Base-by-base conservation (phyloP, 1,140 invertebrate genomes). In the Nasonia longicornis region DNA sequence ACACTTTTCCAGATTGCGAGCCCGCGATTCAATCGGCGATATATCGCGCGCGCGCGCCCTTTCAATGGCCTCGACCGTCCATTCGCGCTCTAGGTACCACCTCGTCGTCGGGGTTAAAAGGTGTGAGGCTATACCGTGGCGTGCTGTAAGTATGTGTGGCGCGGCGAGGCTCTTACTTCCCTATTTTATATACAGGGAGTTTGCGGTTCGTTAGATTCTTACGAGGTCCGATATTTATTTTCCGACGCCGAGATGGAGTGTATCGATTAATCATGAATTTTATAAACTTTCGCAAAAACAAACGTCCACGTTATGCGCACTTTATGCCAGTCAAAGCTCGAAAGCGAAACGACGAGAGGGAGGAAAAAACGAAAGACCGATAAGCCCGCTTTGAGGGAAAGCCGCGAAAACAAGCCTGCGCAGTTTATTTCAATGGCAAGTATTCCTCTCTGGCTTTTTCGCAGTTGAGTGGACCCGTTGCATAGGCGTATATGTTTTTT, bases 1-100 rank as follows among this genome's bases (percentile, higher is more conserved):
- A 75, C 7, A 42, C 63, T 66, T 20, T 66, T 64, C 35, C n/a
- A 4, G 64, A 76, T 66, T 66, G 58, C 63, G 31, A 76, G 22
- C 12, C 16, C 12, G 26, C 20, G 8, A 76, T 64, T 42, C 58
- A 66, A 42, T 76, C 20, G n/a, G n/a, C n/a, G 58, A 66, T 42
- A 45, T 76, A 76, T 66, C 74, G 35, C 10, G 2, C 3, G 3
- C 26, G 2, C 3, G 31, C 31, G 42, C 4, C n/a, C 26, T 42
- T 35, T 76, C 63, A 76, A 76, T 66, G 29, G 52, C 52, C 16
- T 20, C 38, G 48, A 52, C 48, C 48, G 48, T 52, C 16, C 52
- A 20, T 16, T 58, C 35, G 10, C 16, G 3, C 73, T n/a, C 29
- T 42, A 35, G 3, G 8, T 35, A 35, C 31, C 35, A 8, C 11